Conservation (phyloP, 2,888 invertebrate genomes). For the Tenthredo amoena region DNA sequence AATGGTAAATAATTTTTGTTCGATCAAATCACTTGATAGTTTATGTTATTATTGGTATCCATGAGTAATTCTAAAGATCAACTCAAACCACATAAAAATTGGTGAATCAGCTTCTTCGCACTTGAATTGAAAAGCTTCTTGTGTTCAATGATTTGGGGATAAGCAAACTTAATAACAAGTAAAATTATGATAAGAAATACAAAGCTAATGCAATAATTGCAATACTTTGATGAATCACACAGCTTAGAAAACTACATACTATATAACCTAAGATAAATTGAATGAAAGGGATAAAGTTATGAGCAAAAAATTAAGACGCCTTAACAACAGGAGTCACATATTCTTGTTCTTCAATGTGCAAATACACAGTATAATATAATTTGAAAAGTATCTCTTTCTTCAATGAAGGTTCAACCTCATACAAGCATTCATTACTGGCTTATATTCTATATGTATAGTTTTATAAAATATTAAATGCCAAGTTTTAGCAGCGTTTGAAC, state of each 20-base stretch:
- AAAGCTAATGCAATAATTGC: not conserved
- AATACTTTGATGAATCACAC: not conserved
- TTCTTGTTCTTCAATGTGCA: not conserved
- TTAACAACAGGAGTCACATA: not conserved
- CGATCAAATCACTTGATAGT: not conserved
- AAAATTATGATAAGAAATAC: not conserved
- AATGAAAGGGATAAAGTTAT: not conserved
- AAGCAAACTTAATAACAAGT: not conserved
- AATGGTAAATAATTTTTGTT: not conserved
- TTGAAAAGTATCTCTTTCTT: not conserved
- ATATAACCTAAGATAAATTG: not conserved
- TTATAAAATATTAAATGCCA: not conserved
- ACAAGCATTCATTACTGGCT: not conserved
- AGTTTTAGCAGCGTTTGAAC: not conserved
- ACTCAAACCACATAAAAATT: not conserved
- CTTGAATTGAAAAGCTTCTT: not conserved
- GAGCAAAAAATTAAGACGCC: not conserved
- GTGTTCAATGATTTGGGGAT: not conserved
- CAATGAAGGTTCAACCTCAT: not conserved
- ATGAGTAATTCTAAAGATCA: not conserved
- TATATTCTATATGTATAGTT: not conserved
- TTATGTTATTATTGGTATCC: not conserved
- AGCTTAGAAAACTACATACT: not conserved
- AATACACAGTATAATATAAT: not conserved
- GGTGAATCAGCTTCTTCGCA: not conserved